phyloP scores from a whole-genome alignment of 2,797 vertebrate species.

The Gymnothorax javanicus region DNA sequence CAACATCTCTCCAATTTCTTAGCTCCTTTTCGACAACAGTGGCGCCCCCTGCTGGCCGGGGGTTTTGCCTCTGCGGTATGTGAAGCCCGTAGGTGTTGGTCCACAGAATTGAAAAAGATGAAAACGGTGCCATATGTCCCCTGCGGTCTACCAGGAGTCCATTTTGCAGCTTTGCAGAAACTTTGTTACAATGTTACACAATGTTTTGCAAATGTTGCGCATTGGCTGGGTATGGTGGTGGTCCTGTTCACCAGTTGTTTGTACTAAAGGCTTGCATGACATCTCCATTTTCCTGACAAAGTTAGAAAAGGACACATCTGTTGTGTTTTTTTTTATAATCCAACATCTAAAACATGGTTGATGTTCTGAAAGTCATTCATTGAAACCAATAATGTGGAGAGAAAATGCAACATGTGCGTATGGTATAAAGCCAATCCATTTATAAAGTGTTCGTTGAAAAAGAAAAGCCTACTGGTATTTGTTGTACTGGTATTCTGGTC shows the following conservation, averaged over 20 bases:
- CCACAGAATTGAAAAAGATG: neutral
- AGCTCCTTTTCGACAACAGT: conserved; percentile 36
- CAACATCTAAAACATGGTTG: conserved; percentile 43
- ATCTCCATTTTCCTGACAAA: conserved; percentile 15
- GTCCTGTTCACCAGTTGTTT: neutral
- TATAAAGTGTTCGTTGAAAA: conserved; percentile 42
- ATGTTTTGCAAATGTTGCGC: neutral
- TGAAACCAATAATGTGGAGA: conserved; percentile 51
- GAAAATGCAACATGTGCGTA: conserved; percentile 58
- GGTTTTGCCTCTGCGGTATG: conserved; percentile 13
- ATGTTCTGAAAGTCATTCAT: conserved; percentile 51
- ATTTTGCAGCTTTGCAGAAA: conserved; percentile 15
- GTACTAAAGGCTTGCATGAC: conserved; percentile 10
- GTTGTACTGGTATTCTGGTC: conserved; percentile 55
- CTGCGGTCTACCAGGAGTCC: conserved; percentile 28
- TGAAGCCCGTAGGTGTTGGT: neutral
- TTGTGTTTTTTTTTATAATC: conserved; percentile 15
- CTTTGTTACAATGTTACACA: conserved; percentile 32
- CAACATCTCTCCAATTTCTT: conserved; percentile 18
- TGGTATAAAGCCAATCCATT: conserved; percentile 50
- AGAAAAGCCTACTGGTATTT: conserved; percentile 49
- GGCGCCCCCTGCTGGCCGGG: conserved; percentile 54
- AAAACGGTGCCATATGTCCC: conserved; percentile 15
- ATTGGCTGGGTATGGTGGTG: conserved; percentile 8
- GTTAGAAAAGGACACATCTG: conserved; percentile 21